Base-by-base conservation (phyloP, 2,797 vertebrate species). In the Sebastes minor region DNA sequence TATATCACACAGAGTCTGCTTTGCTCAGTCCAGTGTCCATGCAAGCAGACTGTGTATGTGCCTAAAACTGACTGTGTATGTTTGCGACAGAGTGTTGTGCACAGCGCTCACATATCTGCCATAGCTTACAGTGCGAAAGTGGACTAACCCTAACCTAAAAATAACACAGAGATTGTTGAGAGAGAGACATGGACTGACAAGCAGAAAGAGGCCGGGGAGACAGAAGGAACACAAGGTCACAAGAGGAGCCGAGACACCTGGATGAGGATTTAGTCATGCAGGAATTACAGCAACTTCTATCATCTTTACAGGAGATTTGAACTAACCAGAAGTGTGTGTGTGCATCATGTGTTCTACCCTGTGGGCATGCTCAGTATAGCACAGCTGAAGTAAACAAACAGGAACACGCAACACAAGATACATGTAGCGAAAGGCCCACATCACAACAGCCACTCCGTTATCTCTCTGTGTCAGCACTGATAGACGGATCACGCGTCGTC, bases 141-240 rank as follows among this genome's bases (percentile, higher is more conserved):
- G 76, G 65, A 74, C 88, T 81, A 85, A 90, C 85, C 76, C 89
- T 71, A 65, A 88, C 82, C 90, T 94, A 92, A 88, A 93, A 93
- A 93, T 94, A 95, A 91, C 88, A 83, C 67, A 55, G 23, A 86
- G 75, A 85, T 82, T 84, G 79, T 80, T 71, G 75, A 81, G 75
- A 76, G 73, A 76, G 38, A 81, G 72, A 86, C 69, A 42, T 25
- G 71, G 82, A 76, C 62, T 56, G 78, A 83, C 59, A 49, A 38
- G 61, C 60, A 60, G 64, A 77, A 33, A 80, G 23, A 72, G 76
- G 53, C 8, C 56, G 66, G 20, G 18, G 46, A 59, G 27, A 65
- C 13, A 22, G 30, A 53, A 65, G 22, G 33, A 65, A 42, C n/a
- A 55, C 20, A 59, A 57, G 52, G 25, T 57, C 25, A 55, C 6